These are phyloP conservation scores for Synodontis membranacea DNA, from an alignment of 2,113 vertebrate genomes.

Conservation along the genomic window DNA sequence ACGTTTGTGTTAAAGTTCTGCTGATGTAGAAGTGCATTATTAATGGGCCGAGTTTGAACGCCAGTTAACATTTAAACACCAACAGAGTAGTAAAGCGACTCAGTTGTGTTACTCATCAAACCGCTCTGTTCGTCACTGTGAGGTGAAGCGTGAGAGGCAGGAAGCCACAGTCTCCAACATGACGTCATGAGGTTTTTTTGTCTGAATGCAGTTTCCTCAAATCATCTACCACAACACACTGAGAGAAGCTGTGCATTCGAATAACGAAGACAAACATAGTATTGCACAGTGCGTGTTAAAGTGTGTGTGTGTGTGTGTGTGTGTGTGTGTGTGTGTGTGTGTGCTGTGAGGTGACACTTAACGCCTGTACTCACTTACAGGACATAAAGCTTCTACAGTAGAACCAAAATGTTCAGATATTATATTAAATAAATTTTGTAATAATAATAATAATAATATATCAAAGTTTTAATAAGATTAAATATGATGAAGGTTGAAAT, in stretches of 20 bases:
- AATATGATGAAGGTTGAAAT: not conserved
- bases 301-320: not conserved
- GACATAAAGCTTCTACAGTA: not conserved
- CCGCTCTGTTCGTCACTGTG: not conserved
- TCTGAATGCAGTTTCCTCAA: not conserved
- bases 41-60: not conserved
- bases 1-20: not conserved
- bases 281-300: no score
- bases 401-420: not conserved
- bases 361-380: not conserved
- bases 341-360: not conserved
- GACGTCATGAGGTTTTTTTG: not conserved
- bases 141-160: not conserved
- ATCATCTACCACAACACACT: not conserved
- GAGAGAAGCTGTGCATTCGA: not conserved
- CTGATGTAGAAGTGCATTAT: not conserved
- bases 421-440: not conserved
- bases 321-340: constrained; percentile 3
- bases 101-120: not conserved
- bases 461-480: not conserved
- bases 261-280: not conserved
- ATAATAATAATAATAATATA: no score
- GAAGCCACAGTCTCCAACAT: not conserved
- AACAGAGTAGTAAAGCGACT: not conserved
- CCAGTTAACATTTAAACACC: not conserved